Base-by-base conservation (phyloP, 2,797 vertebrate species). In the Pangasius macronema region DNA sequence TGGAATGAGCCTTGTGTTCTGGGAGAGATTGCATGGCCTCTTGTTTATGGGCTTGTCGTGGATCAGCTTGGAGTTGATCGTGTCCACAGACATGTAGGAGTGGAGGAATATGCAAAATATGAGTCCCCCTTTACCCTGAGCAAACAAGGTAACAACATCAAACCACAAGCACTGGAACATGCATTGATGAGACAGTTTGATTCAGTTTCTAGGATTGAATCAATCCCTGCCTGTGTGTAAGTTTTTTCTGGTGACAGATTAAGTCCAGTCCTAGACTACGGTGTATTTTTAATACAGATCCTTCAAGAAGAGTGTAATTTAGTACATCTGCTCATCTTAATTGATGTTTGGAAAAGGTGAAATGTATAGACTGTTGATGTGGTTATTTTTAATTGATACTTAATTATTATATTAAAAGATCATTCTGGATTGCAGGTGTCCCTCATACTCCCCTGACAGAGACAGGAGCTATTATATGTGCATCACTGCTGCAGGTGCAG, bases 401-500 rank as follows among this genome's bases (percentile, higher is more conserved):
- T 53, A 30, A 76, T 30, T 57, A 59, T 80, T 39, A 80, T 36
- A 57, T 39, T 55, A 59, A 80, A 80, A 80, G n/a, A 82, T 68
- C 11, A 67, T 75, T 57, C 51, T 87, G 59, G 33, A 24, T 86
- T 61, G 30, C 85, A 95, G 95, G 94, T 77, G 87, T 92, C 59
- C 95, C 95, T 88, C 94, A 95, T 89, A 95, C 93, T 87, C 95
- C 95, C 0, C 92, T 95, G 18, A 91, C 92, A 27, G 93, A 94
- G 88, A 94, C 94, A 0, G 95, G 95, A 51, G 94, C 94, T 75
- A 93, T 95, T 42, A 89, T 95, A 55, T 92, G 93, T 16, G 83
- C 93, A 1, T 94, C 94, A 79, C 57, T 95, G 79, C 89, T 95
- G 20, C 95, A 95, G 94, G 94, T 95, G 85, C 9, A 14, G 76